Evolutionary conservation across 2,888 invertebrate genomes (phyloP), one percentile per base, ranked within the genome.

Genomic region (Halictus quadricinctus): DNA sequence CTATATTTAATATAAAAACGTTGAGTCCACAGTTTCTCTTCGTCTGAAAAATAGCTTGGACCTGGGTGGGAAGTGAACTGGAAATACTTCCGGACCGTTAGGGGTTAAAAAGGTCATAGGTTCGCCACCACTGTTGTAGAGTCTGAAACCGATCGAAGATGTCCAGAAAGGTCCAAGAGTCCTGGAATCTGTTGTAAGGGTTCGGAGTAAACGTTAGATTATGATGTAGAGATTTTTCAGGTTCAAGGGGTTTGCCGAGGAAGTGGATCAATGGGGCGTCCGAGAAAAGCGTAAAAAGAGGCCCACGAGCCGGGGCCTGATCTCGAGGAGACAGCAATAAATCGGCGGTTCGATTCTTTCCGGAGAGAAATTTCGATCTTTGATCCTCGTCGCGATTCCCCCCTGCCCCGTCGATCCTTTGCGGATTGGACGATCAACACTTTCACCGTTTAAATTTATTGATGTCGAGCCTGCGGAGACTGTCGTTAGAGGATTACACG

Each of bases 401-500:
- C 21, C n/a, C 5, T 21, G 48, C 50, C 50, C 1, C 75, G 43
- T 13, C 12, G n/a, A 41, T 70, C 43, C n/a, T 70, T 69, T 25
- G 25, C 5, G 69, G 7, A 60, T 79, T 73, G n/a, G 78, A 78
- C 80, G 78, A 29, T 36, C 41, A 15, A 25, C 48, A 25, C 80
- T 78, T 80, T 80, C 80, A 70, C 80, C 78, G 4, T 15, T 72
- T 60, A 13, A 10, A 80, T 80, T 72, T 48, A 72, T 78, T 15
- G 58, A 60, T 29, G 69, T 41, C 69, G 69, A 70, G 69, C 46
- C 29, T n/a, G 50, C 46, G n/a, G n/a, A 36, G 36, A 46, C 69
- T 43, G 12, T 21, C 13, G 29, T 1, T 29, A 15, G 36, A 73
- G 13, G 76, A 80, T n/a, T 48, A 48, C n/a, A 58, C 60, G 21